Evolutionary conservation across 1,140 invertebrate species (phyloP).

Genomic region (Catajapyx aquilonaris): DNA sequence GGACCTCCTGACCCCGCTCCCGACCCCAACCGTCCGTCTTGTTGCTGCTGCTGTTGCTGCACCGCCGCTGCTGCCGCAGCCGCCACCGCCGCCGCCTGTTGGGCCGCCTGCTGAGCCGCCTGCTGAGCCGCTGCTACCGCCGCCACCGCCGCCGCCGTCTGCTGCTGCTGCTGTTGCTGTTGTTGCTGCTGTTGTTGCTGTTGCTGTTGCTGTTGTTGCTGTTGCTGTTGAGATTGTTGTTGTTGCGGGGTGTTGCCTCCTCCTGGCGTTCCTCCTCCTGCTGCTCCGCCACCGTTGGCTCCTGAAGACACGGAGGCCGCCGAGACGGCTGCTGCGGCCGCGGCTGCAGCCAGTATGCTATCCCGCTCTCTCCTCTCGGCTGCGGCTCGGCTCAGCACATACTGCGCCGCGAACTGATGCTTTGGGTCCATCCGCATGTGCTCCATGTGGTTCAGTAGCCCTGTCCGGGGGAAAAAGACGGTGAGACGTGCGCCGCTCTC

Average conservation of each 20-base stretch:
- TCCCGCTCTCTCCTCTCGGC: slow-evolving; percentile 71
- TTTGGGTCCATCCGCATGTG: slow-evolving; percentile 93
- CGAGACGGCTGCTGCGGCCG: slow-evolving; percentile 33
- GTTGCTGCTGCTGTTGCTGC: slow-evolving; percentile 14
- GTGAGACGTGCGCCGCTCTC: too few species aligned
- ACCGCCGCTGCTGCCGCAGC: slow-evolving; percentile 17
- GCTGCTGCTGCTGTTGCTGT: slow-evolving; percentile 27
- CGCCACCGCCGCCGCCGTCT: slow-evolving; percentile 24
- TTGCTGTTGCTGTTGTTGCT: slow-evolving; percentile 10
- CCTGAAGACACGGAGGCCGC: slow-evolving; percentile 12
- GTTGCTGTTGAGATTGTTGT: too few species aligned
- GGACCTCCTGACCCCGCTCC: slow-evolving; percentile 14
- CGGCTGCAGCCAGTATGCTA: slow-evolving; percentile 40
- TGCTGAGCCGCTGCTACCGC: slow-evolving; percentile 18
- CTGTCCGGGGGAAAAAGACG: too few species aligned
- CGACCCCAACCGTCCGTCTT: slow-evolving; percentile 13
- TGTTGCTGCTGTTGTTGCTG: slow-evolving; percentile 27
- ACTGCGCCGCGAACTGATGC: slow-evolving; percentile 85
- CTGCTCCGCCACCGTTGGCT: too few species aligned
- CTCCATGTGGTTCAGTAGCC: slow-evolving; percentile 80
- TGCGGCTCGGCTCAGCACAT: slow-evolving; percentile 70
- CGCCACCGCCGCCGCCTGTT: slow-evolving; percentile 20
- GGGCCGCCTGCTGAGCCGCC: slow-evolving; percentile 19
- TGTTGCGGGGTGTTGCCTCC: too few species aligned
- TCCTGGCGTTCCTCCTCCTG: slow-evolving; percentile 13